Evolutionary conservation across 2,888 invertebrate genomes (phyloP), one percentile per base, ranked within the genome.

Genomic region (Celastrina argiolus): DNA sequence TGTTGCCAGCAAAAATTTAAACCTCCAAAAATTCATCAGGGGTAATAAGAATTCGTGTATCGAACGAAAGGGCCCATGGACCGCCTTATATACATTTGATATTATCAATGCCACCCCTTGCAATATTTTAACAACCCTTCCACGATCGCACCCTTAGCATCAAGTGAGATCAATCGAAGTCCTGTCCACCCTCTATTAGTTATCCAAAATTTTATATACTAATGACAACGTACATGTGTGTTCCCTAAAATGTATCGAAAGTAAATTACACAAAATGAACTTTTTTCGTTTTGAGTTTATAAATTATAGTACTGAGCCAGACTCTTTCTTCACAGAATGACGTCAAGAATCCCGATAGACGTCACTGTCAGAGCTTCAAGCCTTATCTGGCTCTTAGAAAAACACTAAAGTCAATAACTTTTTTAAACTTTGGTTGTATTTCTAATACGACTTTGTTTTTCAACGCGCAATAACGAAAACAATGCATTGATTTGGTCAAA

Each of bases 101-200:
- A 75, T 71, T 76, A 79, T 79, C 76, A 71, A 69, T 73, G 70
- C 74, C 72, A 81, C 86, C 87, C 83, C 81, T 79, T 79, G 88
- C 83, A 83, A 88, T 88, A 88, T 88, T 88, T 88, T 85, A 87
- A 82, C 74, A 71, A 71, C 72, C 72, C 72, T 72, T 72, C 69
- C 68, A 65, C 68, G 70, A 67, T 75, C 75, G 74, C 78, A 76
- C 85, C 87, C 81, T 81, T 81, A 76, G 78, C 77, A 76, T 76
- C 75, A 61, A 61, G 61, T 81, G 83, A 85, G 85, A 88, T 88
- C 87, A 85, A 85, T 85, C 82, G 85, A 81, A 76, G 71, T 75
- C 65, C 75, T 81, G 82, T 83, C 83, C 85, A 83, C 79, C 88
- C 84, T 79, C 73, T 80, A 88, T 84, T 85, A 88, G 88, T 81